Evolutionary conservation across 2,888 invertebrate genomes (phyloP), one percentile per base, ranked within the genome.

Genomic region (Alcis repandata): DNA sequence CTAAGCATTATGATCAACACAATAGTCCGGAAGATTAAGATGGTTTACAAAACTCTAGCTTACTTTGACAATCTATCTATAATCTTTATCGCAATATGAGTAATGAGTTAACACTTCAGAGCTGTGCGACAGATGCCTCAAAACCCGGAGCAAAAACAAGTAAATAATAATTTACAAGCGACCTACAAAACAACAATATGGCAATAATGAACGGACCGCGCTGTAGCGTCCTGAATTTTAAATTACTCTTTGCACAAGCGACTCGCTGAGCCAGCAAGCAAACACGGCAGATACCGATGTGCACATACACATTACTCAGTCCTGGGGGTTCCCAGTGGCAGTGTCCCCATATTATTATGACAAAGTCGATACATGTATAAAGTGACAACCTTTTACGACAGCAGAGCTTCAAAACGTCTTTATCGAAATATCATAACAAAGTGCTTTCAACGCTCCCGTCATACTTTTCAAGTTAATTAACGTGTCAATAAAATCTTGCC

Each of bases 141-240:
- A 43, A 15, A 10, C 52, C 17, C 36, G 19, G 45, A 9, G 43
- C 19, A 38, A 51, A 46, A 62, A 20, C 33, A 20, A 45, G 41
- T 32, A 52, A 60, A 49, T 17, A 60, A 58, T 46, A 54, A 63
- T 49, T 59, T 45, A 48, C 48, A 43, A 51, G 54, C 54, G 45
- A 58, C 56, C 54, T 61, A 65, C 54, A 63, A 65, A 57, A 65
- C 49, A 61, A 79, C 80, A 86, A 83, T 80, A 87, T 46, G 51
- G 67, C 69, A 70, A 88, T 89, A 88, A 89, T 86, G 88, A 86
- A 82, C 72, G 76, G 78, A 78, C 77, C 78, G 80, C 81, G 80
- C 87, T 78, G 83, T 79, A 82, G 80, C 84, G 84, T 80, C 87
- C 86, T 87, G 90, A 89, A 90, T 91, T 92, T 91, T 86, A 91